Evolutionary conservation across 2,888 invertebrate genomes (phyloP).

Genomic region (Erebia palarica): DNA sequence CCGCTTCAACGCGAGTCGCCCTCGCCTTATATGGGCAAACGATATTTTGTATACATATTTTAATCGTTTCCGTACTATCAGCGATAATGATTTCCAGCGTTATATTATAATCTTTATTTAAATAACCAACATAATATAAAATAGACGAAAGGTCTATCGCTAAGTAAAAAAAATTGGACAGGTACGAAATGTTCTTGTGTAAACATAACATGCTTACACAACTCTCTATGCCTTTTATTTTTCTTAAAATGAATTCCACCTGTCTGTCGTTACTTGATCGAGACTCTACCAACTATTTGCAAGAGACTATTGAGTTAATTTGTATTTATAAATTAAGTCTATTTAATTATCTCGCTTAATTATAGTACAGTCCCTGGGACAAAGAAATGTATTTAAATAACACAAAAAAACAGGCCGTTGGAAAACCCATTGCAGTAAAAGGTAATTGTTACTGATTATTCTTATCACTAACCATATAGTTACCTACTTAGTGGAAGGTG

Average conservation of each 20-base stretch:
- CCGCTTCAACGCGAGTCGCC: conserved; percentile 50
- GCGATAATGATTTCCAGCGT: conserved; percentile 7
- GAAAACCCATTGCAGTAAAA: conserved; percentile 53
- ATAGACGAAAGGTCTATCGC: no score
- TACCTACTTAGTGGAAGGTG: not conserved
- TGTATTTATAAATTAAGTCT: not conserved
- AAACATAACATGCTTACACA: no score
- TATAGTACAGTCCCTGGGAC: not conserved
- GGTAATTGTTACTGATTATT: conserved; percentile 27
- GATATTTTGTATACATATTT: conserved; percentile 44
- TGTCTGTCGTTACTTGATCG: no score
- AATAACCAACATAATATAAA: not conserved
- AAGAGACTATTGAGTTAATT: no score
- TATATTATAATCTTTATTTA: not conserved
- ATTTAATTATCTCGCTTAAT: not conserved
- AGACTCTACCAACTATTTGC: no score
- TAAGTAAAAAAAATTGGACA: no score
- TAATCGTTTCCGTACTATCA: conserved; percentile 59
- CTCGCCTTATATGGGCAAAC: conserved; percentile 65
- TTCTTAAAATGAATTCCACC: no score
- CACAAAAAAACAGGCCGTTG: conserved; percentile 54
- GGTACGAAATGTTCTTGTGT: no score
- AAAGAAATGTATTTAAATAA: not conserved
- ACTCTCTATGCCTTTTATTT: no score
- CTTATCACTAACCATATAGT: conserved; percentile 7